Percentiles rank a stretch among this genome's conserved stretches.
Conservation (phyloP, 2,797 vertebrate species). For the Pagetopsis macropterus region DNA sequence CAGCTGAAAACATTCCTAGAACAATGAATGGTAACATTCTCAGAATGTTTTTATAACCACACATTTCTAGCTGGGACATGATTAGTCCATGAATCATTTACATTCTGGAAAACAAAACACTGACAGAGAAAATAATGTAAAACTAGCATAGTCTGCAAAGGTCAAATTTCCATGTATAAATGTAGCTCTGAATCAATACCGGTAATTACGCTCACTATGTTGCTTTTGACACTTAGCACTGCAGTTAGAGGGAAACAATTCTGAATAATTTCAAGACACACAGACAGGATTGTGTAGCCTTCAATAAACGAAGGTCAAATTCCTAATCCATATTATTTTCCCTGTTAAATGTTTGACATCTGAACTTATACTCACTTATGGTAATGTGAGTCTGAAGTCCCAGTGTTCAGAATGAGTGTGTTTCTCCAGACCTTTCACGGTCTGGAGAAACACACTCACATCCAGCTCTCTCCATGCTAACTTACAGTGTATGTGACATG, state of each 20-base stretch:
- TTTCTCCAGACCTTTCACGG: not conserved
- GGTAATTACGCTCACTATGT: slow-evolving; percentile 60
- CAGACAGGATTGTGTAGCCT: slow-evolving; percentile 31
- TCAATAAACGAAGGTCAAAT: slow-evolving; percentile 41
- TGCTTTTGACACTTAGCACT: slow-evolving; percentile 53
- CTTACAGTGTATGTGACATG: slow-evolving; percentile 61
- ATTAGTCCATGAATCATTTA: slow-evolving; percentile 67
- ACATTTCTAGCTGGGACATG: not conserved
- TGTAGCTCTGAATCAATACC: slow-evolving; percentile 67
- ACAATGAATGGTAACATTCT: no score
- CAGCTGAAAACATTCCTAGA: no score
- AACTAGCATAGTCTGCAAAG: slow-evolving; percentile 52
- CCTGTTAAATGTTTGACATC: slow-evolving; percentile 43
- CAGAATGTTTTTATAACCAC: no score
- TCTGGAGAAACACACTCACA: slow-evolving; percentile 47
- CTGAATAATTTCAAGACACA: slow-evolving; percentile 24
- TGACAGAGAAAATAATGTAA: slow-evolving; percentile 65
- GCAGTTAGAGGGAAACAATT: slow-evolving; percentile 26
- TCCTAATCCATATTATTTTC: slow-evolving; percentile 41
- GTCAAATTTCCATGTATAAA: slow-evolving; percentile 65
- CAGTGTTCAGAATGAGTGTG: slow-evolving; percentile 47
- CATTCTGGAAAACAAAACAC: slow-evolving; percentile 65
- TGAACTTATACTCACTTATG: slow-evolving; percentile 55
- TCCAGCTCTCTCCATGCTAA: slow-evolving; percentile 44
- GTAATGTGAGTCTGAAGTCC: slow-evolving; percentile 49